Evolutionary conservation across 2,888 invertebrate genomes (phyloP), one percentile per base, ranked within the genome.

Genomic region (Amorpha juglandis): DNA sequence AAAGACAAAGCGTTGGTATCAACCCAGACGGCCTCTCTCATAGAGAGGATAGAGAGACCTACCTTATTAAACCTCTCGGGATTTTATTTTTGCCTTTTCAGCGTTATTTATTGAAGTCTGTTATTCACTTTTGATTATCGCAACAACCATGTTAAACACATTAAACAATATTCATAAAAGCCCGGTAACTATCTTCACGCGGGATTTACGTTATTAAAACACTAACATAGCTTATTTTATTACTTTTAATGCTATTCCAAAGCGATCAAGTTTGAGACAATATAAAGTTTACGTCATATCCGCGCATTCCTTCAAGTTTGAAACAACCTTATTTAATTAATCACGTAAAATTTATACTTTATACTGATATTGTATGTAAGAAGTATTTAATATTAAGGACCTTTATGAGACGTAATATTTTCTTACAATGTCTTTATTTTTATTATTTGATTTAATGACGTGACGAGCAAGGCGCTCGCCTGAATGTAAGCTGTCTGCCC

Each of bases 241-340:
- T 58, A 58, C 58, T 58, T 58, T 58, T 58, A 19, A 42, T 42
- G 11, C 38, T 42, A 58, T 42, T 12, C 19, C 16, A 16, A 58
- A 58, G 42, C 42, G 42, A 12, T 42, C 38, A 19, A 58, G 58
- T 55, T 38, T 35, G 38, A 16, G 19, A 42, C 42, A 58, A 12
- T 58, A 19, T 58, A 58, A 58, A 58, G 38, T 58, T 58, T 6
- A 42, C 58, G 12, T 1, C 42, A 12, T 58, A 58, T 42, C 58
- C 58, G 58, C 19, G 58, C 19, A 58, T 58, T 58, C 58, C 42
- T 12, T 42, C 12, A 16, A 42, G 58, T 58, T 58, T 42, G 58
- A 42, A 11, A 58, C 19, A 58, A 58, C 42, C 11, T 42, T 58
- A 58, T 58, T 58, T 42, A 58, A 42, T 55, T 58, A 42, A 58